Percentiles rank a stretch among this genome's conserved stretches.
Evolutionary conservation across 2,113 vertebrate species (phyloP).

Genomic region (Platichthys flesus): DNA sequence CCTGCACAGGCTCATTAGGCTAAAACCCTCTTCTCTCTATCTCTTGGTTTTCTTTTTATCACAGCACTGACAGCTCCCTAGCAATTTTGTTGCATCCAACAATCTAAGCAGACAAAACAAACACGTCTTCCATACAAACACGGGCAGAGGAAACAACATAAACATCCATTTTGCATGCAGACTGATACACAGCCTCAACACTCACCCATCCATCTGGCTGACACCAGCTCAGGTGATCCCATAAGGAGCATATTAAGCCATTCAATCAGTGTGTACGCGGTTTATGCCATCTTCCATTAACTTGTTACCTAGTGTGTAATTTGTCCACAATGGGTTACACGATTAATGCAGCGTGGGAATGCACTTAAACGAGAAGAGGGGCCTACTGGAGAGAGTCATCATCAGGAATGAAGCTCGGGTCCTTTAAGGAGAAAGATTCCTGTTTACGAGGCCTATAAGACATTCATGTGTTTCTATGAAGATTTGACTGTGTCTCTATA

Average conservation of each 20-base stretch:
- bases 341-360: conserved; percentile 49
- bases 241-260: conserved; percentile 40
- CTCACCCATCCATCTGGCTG: conserved; percentile 47
- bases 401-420: neutral
- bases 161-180: conserved; percentile 33
- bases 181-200: conserved; percentile 24
- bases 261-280: conserved; percentile 42
- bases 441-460: conserved; percentile 7
- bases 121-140: conserved; percentile 18
- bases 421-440: conserved; percentile 28
- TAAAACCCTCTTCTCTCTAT: too few species aligned
- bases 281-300: conserved; percentile 49
- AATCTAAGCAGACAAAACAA: conserved; percentile 31
- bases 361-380: conserved; percentile 8
- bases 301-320: conserved; percentile 55
- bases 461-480: conserved; percentile 1
- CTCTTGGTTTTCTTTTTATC: neutral
- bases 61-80: neutral
- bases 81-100: conserved; percentile 13
- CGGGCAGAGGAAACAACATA: conserved; percentile 3
- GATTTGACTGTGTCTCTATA: neutral
- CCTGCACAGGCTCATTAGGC: conserved; percentile 23
- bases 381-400: neutral
- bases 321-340: conserved; percentile 32
- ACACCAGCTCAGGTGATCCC: conserved; percentile 23